Conservation (phyloP, 2,113 vertebrate species). For the Odontesthes bonariensis region DNA sequence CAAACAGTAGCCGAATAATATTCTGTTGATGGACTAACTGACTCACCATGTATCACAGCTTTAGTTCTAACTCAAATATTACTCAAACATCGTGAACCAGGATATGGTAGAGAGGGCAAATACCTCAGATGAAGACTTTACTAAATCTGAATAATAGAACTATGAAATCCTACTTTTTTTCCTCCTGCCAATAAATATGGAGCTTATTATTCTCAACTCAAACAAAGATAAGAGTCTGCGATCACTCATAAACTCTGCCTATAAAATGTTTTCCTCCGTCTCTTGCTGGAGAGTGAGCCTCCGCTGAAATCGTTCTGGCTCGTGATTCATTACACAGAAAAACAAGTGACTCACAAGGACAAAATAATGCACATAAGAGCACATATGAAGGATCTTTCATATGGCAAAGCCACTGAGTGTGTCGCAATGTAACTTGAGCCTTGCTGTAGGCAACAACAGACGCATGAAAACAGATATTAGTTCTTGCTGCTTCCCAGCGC, state of each 20-base stretch:
- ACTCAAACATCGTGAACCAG: too few relatives aligned
- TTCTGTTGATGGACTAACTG: conserved; percentile 2
- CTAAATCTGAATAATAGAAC: background rate
- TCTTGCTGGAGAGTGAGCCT: conserved; percentile 4
- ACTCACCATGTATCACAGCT: background rate
- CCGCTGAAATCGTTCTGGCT: conserved; percentile 15
- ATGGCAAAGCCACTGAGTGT: conserved; percentile 56
- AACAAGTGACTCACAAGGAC: conserved; percentile 51
- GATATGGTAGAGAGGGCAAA: too few relatives aligned
- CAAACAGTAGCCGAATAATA: background rate
- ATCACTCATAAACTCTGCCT: background rate
- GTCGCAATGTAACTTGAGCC: conserved; percentile 59
- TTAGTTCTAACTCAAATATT: background rate
- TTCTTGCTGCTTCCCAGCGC: conserved; percentile 57
- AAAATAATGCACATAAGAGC: conserved; percentile 57
- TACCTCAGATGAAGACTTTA: too few relatives aligned
- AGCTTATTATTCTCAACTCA: background rate
- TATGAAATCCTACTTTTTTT: background rate
- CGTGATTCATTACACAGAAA: conserved; percentile 45
- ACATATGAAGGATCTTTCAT: conserved; percentile 65
- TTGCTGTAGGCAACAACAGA: conserved; percentile 58
- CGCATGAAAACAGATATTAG: conserved; percentile 58
- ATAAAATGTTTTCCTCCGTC: conserved; percentile 8
- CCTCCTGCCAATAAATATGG: background rate
- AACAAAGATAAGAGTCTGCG: background rate